Evolutionary conservation across 2,797 vertebrate genomes (phyloP).

Genomic region (Euthynnus affinis): DNA sequence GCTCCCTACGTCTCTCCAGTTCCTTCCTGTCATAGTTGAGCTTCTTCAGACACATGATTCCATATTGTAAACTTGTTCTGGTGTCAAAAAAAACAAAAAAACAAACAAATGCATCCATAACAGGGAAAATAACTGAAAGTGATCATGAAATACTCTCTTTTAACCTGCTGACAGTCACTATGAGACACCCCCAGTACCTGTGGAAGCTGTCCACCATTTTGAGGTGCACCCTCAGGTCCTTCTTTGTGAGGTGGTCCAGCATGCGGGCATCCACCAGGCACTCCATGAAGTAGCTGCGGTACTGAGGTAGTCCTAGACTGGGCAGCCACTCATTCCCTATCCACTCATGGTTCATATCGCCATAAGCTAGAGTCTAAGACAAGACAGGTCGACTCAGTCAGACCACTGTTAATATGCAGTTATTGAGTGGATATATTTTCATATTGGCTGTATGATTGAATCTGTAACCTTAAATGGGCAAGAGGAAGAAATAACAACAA

Average conservation of each 20-base stretch:
- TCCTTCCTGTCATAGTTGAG: conserved; percentile 99
- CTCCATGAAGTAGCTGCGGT: conserved; percentile 99
- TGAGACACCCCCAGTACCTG: conserved; percentile 84
- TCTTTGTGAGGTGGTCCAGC: conserved; percentile 98
- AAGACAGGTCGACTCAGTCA: background rate
- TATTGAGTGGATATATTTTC: background rate
- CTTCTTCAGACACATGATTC: conserved; percentile 99
- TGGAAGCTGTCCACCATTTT: conserved; percentile 99
- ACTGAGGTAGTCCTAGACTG: conserved; percentile 97
- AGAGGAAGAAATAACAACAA: background rate
- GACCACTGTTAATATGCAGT: too few relatives aligned
- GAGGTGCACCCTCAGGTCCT: conserved; percentile 97
- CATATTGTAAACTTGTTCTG: conserved; percentile 99
- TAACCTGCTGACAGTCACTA: background rate
- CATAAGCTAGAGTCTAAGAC: conserved; percentile 94
- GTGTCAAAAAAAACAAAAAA: conserved; percentile 66
- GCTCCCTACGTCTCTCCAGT: conserved; percentile 95
- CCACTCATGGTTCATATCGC: conserved; percentile 99
- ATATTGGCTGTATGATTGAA: background rate
- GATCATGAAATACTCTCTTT: background rate
- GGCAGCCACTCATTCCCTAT: conserved; percentile 99
- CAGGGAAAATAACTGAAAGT: background rate
- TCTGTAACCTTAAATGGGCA: background rate
- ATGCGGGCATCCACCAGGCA: conserved; percentile 98
- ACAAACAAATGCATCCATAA: background rate